A percentile compares a stretch with the other conserved stretches of the same genome.
These are phyloP conservation scores for Stegostoma tigrinum DNA, from an alignment of 2,113 vertebrate genomes.

Conservation along the genomic window DNA sequence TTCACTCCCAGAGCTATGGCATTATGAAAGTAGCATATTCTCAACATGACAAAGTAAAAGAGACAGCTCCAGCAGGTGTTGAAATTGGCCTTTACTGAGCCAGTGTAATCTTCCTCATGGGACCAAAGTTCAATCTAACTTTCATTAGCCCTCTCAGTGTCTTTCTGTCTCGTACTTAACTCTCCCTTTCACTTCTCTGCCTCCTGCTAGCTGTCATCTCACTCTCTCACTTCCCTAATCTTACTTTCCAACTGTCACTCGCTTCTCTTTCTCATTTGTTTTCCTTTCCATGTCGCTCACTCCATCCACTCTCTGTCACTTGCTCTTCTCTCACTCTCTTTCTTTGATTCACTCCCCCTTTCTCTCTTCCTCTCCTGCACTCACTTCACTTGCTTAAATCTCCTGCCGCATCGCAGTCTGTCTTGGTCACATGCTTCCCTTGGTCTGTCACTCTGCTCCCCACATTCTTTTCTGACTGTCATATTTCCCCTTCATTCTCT, in stretches of 20 bases:
- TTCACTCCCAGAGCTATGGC: not conserved
- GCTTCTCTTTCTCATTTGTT: not conserved
- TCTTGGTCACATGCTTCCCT: not conserved
- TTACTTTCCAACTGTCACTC: not conserved
- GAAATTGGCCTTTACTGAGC: not conserved
- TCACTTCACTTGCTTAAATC: not conserved
- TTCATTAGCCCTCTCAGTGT: not conserved
- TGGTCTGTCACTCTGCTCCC: too few relatives aligned
- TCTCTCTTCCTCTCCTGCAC: not conserved
- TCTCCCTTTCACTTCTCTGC: not conserved
- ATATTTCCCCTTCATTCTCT: not conserved
- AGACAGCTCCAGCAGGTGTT: not conserved
- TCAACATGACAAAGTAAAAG: not conserved
- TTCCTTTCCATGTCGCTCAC: not conserved
- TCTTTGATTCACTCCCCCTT: not conserved
- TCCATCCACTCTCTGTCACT: not conserved
- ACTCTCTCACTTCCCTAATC: too few relatives aligned
- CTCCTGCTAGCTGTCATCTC: not conserved
- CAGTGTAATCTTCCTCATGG: not conserved
- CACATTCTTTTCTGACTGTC: too few relatives aligned
- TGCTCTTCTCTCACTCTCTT: not conserved
- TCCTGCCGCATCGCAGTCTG: not conserved
- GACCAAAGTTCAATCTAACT: not conserved
- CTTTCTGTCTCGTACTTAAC: not conserved
- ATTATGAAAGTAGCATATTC: not conserved